These are phyloP conservation scores for Anastatus disparis DNA, from an alignment of 1,140 invertebrate species.

Conservation along the genomic window DNA sequence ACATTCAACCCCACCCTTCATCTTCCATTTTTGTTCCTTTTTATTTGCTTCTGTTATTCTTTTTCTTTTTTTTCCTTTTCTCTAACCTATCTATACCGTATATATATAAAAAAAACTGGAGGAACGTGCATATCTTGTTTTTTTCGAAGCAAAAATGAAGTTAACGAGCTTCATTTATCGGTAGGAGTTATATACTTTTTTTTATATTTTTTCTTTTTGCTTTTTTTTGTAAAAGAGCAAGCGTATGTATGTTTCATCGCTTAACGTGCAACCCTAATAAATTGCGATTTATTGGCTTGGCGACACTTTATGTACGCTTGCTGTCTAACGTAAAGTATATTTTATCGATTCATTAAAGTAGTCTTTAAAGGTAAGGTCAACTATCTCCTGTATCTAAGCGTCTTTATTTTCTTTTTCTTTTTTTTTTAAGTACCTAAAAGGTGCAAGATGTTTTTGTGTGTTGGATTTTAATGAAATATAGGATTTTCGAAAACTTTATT, in stretches of 20 bases:
- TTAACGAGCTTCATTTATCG: constrained; percentile 34
- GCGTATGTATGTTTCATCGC: not conserved
- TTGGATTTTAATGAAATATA: too few species aligned
- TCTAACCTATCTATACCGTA: not conserved
- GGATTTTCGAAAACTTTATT: too few species aligned
- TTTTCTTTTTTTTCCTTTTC: not conserved
- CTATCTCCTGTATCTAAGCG: too few species aligned
- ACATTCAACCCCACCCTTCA: not conserved
- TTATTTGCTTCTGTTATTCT: not conserved
- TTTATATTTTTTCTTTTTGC: not conserved
- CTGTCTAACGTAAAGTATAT: too few species aligned
- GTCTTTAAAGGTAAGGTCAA: too few species aligned
- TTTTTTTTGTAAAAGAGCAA: not conserved
- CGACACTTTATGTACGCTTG: constrained; percentile 4
- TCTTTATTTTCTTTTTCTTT: too few species aligned
- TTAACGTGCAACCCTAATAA: constrained; percentile 21
- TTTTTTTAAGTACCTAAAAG: too few species aligned
- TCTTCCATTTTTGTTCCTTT: constrained; percentile 1
- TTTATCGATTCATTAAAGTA: too few species aligned
- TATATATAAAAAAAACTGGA: too few species aligned
- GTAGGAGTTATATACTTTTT: not conserved
- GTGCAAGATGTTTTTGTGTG: too few species aligned
- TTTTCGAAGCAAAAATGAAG: constrained; percentile 21
- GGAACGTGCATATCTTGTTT: constrained; percentile 2
- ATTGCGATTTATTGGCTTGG: constrained; percentile 10